These are phyloP conservation scores for Podarcis muralis DNA, from an alignment of 2,113 vertebrate species.

Conservation along the genomic window DNA sequence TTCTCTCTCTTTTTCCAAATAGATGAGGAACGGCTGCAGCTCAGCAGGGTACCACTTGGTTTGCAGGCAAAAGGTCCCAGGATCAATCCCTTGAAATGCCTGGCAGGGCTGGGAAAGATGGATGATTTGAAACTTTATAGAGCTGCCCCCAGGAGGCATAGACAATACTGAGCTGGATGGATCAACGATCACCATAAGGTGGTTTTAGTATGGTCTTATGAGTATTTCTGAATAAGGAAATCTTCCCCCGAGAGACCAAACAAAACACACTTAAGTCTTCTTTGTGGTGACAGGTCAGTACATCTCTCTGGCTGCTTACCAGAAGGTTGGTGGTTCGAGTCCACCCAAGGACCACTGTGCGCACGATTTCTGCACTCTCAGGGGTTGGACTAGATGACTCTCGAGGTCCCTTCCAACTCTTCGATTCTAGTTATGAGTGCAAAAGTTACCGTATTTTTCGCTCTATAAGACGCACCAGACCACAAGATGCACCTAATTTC, in stretches of 20 bases:
- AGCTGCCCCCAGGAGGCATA: background rate
- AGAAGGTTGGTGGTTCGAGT: too few relatives aligned
- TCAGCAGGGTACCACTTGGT: background rate
- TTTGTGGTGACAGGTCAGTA: background rate
- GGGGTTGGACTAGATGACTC: too few relatives aligned
- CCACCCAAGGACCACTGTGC: too few relatives aligned
- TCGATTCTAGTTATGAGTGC: background rate
- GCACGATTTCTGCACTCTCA: too few relatives aligned
- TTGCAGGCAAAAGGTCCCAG: background rate
- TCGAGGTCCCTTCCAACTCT: too few relatives aligned
- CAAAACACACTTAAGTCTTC: conserved; percentile 30
- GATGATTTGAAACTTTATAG: background rate
- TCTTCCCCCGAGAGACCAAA: conserved; percentile 32
- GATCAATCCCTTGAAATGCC: background rate
- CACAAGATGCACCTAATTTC: too few relatives aligned
- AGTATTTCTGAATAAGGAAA: background rate
- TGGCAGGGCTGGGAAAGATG: background rate
- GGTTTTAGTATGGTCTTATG: background rate
- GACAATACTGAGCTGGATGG: background rate
- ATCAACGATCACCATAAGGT: background rate
- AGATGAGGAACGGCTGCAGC: background rate
- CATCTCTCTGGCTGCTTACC: too few relatives aligned
- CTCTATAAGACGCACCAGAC: too few relatives aligned
- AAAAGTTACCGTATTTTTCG: too few relatives aligned
- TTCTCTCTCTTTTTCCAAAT: background rate